Evolutionary conservation across 2,888 invertebrate genomes (phyloP).

Genomic region (Apantesis nais): DNA sequence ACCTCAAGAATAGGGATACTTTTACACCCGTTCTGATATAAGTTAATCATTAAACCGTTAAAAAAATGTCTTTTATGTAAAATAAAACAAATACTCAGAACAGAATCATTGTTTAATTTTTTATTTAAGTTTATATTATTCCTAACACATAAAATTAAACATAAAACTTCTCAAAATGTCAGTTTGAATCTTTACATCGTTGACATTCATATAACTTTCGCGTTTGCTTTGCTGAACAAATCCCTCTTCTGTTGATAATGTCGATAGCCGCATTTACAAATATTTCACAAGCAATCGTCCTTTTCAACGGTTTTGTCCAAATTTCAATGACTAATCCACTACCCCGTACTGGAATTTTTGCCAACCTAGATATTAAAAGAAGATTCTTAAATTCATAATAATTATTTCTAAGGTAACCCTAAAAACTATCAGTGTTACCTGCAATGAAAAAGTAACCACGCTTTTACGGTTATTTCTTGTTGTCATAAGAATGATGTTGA

Average conservation of each 20-base stretch:
- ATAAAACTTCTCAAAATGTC: too few relatives aligned
- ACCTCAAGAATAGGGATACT: neutral
- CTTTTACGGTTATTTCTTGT: neutral
- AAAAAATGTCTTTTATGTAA: too few relatives aligned
- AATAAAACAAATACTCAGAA: neutral
- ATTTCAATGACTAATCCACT: neutral
- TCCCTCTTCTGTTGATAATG: neutral
- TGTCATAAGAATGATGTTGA: slow-evolving; percentile 5
- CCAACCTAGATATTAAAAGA: too few relatives aligned
- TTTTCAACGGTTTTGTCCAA: neutral
- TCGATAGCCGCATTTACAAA: neutral
- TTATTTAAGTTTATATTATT: too few relatives aligned
- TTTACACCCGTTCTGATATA: neutral
- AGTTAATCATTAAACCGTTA: too few relatives aligned
- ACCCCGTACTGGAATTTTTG: too few relatives aligned
- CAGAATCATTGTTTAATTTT: too few relatives aligned
- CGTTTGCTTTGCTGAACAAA: neutral
- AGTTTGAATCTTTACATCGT: too few relatives aligned
- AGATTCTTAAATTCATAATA: neutral
- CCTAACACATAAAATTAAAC: too few relatives aligned
- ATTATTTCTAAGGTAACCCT: neutral
- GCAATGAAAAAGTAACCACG: neutral
- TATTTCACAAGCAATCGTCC: neutral
- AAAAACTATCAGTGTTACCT: too few relatives aligned
- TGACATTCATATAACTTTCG: neutral